Conservation (phyloP, 2,113 vertebrate genomes). For the Mohoua ochrocephala region DNA sequence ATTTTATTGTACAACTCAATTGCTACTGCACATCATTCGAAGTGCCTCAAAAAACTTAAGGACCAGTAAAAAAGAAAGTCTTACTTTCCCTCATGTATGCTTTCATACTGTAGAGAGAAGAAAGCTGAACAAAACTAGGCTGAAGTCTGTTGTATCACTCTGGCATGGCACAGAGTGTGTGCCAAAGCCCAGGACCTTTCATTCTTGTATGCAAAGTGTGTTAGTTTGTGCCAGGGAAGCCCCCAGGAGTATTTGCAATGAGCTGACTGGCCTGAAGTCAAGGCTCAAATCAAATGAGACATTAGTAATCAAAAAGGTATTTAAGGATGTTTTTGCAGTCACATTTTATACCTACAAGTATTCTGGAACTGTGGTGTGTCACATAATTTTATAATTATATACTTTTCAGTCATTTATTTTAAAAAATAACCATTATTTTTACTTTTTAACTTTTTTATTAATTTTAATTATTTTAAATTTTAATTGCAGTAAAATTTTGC, state of each 20-base stretch:
- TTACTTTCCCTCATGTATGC: background rate
- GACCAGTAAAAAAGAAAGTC: background rate
- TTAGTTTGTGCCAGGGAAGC: background rate
- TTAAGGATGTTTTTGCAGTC: background rate
- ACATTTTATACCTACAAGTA: background rate
- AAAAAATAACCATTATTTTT: background rate
- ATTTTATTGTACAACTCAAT: background rate
- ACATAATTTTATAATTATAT: background rate
- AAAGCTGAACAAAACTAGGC: background rate
- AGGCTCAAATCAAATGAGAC: background rate
- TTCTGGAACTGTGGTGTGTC: background rate
- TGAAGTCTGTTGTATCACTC: background rate
- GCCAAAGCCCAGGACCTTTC: background rate
- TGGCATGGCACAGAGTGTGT: rapidly evolving
- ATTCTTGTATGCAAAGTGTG: background rate
- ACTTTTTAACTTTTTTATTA: background rate
- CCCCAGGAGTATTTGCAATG: background rate
- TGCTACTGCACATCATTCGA: background rate
- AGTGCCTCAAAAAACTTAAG: background rate
- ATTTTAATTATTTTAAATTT: background rate
- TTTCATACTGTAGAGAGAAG: background rate
- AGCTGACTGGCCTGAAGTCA: background rate
- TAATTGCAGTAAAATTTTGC: background rate
- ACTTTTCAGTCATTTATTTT: background rate
- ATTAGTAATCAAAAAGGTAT: background rate